Evolutionary conservation across 2,888 invertebrate species (phyloP).

Genomic region (Papilio protenor): DNA sequence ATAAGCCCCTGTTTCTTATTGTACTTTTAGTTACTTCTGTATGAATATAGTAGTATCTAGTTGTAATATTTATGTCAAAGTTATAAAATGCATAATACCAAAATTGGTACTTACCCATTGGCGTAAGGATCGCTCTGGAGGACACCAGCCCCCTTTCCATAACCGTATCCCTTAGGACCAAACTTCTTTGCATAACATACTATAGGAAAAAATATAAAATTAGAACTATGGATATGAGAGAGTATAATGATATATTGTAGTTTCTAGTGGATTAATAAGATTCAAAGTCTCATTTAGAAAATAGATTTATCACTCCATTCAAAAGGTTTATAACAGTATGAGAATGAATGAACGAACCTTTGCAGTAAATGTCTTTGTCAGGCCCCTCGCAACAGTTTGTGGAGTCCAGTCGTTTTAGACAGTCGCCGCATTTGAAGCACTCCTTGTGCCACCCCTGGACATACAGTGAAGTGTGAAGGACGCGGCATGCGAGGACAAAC

Average conservation of each 20-base stretch:
- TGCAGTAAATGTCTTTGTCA: conserved; percentile 98
- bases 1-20: neutral
- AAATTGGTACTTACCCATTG: conserved; percentile 88
- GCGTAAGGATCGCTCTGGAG: conserved; percentile 94
- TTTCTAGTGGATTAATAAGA: neutral
- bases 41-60: neutral
- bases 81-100: conserved; percentile 53
- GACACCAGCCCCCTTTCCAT: conserved; percentile 98
- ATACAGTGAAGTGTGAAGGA: conserved; percentile 67
- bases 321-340: conserved; percentile 38
- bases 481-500: conserved; percentile 67
- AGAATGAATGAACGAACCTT: conserved; percentile 86
- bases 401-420: conserved; percentile 94
- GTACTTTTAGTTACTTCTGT: neutral
- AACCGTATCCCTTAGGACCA: conserved; percentile 98
- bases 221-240: conserved; percentile 25
- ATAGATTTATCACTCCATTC: neutral
- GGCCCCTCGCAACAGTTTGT: conserved; percentile 96
- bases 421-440: conserved; percentile 96
- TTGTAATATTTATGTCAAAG: neutral
- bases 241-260: neutral
- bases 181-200: conserved; percentile 98
- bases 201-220: conserved; percentile 78
- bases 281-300: neutral
- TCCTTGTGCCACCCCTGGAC: conserved; percentile 95